Base-by-base conservation (phyloP, 2,113 vertebrate species). In the Potamarius usumacintae region DNA sequence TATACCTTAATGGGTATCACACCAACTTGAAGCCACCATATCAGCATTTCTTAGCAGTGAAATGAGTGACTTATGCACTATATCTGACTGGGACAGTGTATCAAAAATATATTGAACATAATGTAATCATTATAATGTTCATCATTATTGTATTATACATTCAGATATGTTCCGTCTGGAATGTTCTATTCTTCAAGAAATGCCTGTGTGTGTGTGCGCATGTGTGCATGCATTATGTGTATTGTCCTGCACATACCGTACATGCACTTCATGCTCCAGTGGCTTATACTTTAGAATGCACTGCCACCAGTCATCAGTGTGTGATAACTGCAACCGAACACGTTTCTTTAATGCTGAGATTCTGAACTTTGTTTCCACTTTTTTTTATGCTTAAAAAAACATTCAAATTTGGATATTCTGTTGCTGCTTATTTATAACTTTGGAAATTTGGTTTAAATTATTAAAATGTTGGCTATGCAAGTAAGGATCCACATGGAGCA, bases 231-330 rank as follows among this genome's bases (percentile, higher is more conserved):
- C 5, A 15, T 80, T 18, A 8, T 80, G 15, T 42, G 17, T 20
- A 34, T 60, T 81, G 62, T 81, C 10, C 5, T 42, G 27, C 6
- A 82, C 9, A 11, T 58, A 20, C 78, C 9, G 6, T 58, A 20
- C 78, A 80, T 34, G 20, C 78, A 80, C 27, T 8, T 62, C 10
- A 5, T 81, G 27, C 30, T 83, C 22, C 72, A 55, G 5, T 67
- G 69, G 77, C 42, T 87, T 79, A 87, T 92, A 83, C 55, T 62
- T 90, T 85, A 89, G 87, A 88, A 87, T 52, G 50, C 89, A 93
- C 92, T 94, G 94, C 94, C 94, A 92, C 92, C 94, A 88, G 86
- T 93, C 85, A 93, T 89, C 84, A 72, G 58, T 34, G 72, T 80
- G 71, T 1, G 76, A 90, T 87, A 88, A 94, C 92, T 94, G 50